Percentiles rank a stretch among this genome's conserved stretches.
These are phyloP conservation scores for Melanotaenia nigrans DNA, from an alignment of 2,797 vertebrate species.

Conservation along the genomic window DNA sequence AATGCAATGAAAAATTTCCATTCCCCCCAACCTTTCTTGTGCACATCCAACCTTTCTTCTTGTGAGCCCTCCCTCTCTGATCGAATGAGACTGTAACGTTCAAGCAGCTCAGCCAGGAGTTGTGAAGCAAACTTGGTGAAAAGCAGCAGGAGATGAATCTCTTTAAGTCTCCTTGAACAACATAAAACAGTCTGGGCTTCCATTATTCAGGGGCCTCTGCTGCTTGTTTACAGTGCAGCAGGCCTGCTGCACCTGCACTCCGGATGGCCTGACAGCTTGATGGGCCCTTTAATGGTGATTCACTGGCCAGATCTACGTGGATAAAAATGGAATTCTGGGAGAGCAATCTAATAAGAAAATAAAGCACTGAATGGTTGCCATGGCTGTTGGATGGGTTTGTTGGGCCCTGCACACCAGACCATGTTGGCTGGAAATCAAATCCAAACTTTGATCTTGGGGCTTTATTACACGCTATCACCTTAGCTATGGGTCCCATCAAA, in stretches of 20 bases:
- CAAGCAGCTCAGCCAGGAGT: conserved; percentile 60
- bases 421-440: conserved; percentile 75
- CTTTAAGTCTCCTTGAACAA: conserved; percentile 77
- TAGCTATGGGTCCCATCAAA: conserved; percentile 60
- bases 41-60: conserved; percentile 39
- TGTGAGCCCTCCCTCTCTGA: conserved; percentile 40
- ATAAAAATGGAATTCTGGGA: conserved; percentile 87
- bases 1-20: conserved; percentile 72
- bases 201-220: conserved; percentile 78
- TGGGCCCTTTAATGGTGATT: conserved; percentile 87
- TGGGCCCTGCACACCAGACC: conserved; percentile 60
- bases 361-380: conserved; percentile 78
- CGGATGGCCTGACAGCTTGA: conserved; percentile 84
- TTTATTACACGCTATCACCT: conserved; percentile 77
- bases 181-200: conserved; percentile 79
- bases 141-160: conserved; percentile 80
- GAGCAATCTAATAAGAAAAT: conserved; percentile 85
- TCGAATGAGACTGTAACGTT: conserved; percentile 64
- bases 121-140: conserved; percentile 75
- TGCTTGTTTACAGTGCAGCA: conserved; percentile 82
- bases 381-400: conserved; percentile 71
- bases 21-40: conserved; percentile 45
- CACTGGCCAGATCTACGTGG: conserved; percentile 83
- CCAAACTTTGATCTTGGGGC: conserved; percentile 79
- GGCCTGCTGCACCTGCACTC: conserved; percentile 77